Evolutionary conservation across 2,113 vertebrate species (phyloP), one percentile per base, ranked within the genome.

Genomic region (Catharus minimus): DNA sequence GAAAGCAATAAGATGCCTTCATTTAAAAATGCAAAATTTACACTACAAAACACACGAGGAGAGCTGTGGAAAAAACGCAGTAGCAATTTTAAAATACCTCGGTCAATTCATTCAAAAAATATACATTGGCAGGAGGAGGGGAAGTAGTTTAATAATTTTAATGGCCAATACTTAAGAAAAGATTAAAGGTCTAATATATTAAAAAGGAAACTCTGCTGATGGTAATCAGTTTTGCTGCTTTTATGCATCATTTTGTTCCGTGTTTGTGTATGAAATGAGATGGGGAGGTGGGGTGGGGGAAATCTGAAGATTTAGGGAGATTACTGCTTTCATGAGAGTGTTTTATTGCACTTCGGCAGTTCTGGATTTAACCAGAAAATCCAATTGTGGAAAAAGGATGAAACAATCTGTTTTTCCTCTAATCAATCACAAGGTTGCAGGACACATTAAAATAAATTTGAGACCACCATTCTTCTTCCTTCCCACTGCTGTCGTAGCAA

Each of bases 131-230:
- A 94, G 79, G 75, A 83, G 67, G 84, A 92, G 67, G 88, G 46
- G 75, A 92, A 83, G 73, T 73, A 93, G 84, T 95, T 95, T 94
- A 95, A 95, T 96, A 96, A 92, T 96, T 95, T 94, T 94, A 95
- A 96, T 94, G 90, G 92, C 60, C 82, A 91, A 92, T 72, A 74
- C 68, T 96, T 96, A 95, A 90, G 86, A 95, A 96, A 95, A 96
- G 86, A 95, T 94, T 93, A 96, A 95, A 93, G 82, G 89, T 91
- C 84, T 88, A 90, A 95, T 94, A 90, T 50, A 94, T 95, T 95
- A 95, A 89, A 94, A 95, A 82, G 78, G 71, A 94, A 95, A 94
- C 71, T 95, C 88, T 96, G 94, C 95, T 94, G 95, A 94, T 92
- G 91, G 81, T 93, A 94, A 95, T 95, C 93, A 96, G 89, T 95